These are phyloP conservation scores for Cephalopterus ornatus DNA, from an alignment of 2,113 vertebrate genomes.

Conservation along the genomic window DNA sequence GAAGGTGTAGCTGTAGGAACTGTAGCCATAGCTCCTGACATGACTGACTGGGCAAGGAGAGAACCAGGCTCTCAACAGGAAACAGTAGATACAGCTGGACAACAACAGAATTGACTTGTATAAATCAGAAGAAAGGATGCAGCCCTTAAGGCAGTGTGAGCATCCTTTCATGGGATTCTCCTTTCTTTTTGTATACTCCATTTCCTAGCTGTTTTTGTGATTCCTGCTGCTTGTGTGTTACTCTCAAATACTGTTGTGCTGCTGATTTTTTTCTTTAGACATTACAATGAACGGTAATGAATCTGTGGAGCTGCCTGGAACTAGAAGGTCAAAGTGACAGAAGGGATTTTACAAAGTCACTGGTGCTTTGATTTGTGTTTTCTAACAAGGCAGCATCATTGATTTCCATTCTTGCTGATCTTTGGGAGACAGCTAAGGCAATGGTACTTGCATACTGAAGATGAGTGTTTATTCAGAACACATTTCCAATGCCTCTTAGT, in stretches of 20 bases:
- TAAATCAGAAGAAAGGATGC: neutral
- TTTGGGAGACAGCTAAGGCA: conserved; percentile 17
- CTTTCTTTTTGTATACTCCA: neutral
- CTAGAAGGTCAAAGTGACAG: conserved; percentile 47
- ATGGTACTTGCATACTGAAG: conserved; percentile 3
- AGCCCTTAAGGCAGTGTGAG: neutral
- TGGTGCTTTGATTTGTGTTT: conserved; percentile 47
- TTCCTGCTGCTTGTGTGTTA: neutral
- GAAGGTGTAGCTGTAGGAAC: neutral
- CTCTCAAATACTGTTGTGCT: neutral
- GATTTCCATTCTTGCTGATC: conserved; percentile 53
- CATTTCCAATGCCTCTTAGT: neutral
- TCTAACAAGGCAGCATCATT: conserved; percentile 60
- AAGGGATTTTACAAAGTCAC: conserved; percentile 58
- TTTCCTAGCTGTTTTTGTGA: neutral
- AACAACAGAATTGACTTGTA: neutral
- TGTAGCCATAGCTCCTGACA: neutral
- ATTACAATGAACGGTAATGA: neutral
- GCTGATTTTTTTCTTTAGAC: neutral
- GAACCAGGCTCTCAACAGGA: neutral
- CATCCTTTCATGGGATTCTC: neutral
- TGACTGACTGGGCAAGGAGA: neutral
- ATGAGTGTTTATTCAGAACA: conserved; percentile 37
- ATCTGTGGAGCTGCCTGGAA: neutral
- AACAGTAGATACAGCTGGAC: neutral